Base-by-base conservation (phyloP, 2,797 vertebrate genomes). In the Pteronotus mesoamericanus region DNA sequence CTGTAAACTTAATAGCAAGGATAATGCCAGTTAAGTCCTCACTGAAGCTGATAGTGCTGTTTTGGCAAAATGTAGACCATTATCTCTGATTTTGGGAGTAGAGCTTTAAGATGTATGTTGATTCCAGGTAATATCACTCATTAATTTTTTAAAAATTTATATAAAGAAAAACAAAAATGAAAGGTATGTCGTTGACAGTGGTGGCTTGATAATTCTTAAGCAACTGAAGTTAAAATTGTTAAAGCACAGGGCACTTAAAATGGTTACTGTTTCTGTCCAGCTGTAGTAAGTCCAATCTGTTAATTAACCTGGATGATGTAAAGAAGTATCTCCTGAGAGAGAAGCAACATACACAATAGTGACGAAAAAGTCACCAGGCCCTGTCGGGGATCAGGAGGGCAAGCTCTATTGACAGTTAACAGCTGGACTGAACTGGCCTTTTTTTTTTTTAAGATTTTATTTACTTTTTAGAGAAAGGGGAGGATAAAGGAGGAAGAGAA, bases 131-230 rank as follows among this genome's bases (percentile, higher is more conserved):
- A 97, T 97, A 97, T 71, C 96, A 95, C 95, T 97, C 96, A 71
- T 96, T 97, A 83, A 97, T 98, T 98, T 97, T 94, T 95, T 82
- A 44, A 7, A 2, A 3, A 44, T 64, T 95, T 96, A 97, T 89
- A 97, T 53, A 37, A 10, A 78, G 57, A 96, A 97, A 97, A 98
- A 97, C 98, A 98, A 94, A 98, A 98, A 92, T 90, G 97, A 97
- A 96, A 89, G 96, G 87, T 86, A 68, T 93, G 96, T 97, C 55
- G 93, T 98, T 97, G 98, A 97, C 97, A 96, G 98, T 98, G 98
- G 98, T 98, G 98, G 97, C 98, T 98, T 98, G 98, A 97, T 98
- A 97, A 98, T 98, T 98, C 98, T 96, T 97, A 96, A 97, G 97
- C 97, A 97, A 94, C 97, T 97, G 97, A 98, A 97, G 19, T 97